Percentiles rank a stretch among this genome's conserved stretches.
Evolutionary conservation across 1,140 invertebrate species (phyloP).

Genomic region (Lepeophtheirus salmonis): DNA sequence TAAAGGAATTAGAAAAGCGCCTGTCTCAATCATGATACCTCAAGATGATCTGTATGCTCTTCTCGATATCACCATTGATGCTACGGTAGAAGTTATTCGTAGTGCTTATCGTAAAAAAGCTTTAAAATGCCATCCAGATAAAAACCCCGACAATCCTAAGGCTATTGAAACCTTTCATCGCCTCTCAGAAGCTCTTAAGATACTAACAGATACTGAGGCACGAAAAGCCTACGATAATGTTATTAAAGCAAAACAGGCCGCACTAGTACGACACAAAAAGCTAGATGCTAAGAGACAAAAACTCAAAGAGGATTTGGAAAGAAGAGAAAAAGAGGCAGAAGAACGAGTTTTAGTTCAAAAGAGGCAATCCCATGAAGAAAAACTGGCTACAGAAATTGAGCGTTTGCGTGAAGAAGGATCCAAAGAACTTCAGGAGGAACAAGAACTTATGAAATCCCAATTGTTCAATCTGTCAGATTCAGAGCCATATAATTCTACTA

Average conservation of each 20-base stretch:
- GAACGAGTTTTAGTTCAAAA: constrained; percentile 5
- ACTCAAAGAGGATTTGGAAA: constrained; percentile 70
- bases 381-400: constrained; percentile 49
- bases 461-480: not conserved
- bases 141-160: constrained; percentile 79
- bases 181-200: constrained; percentile 61
- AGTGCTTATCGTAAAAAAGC: constrained; percentile 84
- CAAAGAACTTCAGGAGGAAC: constrained; percentile 39
- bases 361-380: constrained; percentile 21
- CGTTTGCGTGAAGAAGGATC: constrained; percentile 56
- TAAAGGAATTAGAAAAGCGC: constrained; percentile 22
- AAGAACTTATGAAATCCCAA: constrained; percentile 5
- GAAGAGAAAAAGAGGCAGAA: constrained; percentile 36
- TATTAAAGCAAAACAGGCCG: constrained; percentile 55
- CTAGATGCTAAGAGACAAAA: constrained; percentile 66
- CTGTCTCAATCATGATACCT: not conserved
- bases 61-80: constrained; percentile 42
- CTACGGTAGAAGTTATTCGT: constrained; percentile 57
- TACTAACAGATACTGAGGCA: constrained; percentile 56
- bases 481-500: constrained; percentile 25
- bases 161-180: constrained; percentile 66
- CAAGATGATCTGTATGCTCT: constrained; percentile 53
- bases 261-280: constrained; percentile 47
- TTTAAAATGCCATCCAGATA: constrained; percentile 78
- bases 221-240: constrained; percentile 68